phyloP scores from a whole-genome alignment of 2,113 vertebrate species.

The Dasyornis broadbenti region DNA sequence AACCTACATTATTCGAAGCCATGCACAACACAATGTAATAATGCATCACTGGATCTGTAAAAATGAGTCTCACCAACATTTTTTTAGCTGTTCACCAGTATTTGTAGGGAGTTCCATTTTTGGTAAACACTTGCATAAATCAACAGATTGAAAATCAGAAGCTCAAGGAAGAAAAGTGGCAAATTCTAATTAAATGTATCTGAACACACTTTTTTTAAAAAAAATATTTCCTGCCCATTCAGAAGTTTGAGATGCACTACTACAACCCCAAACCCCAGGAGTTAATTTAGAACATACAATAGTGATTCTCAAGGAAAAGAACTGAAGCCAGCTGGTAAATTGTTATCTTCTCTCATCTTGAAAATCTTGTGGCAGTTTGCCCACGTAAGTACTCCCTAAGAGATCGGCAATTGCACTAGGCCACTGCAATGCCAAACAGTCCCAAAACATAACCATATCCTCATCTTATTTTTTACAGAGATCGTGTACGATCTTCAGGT shows the following conservation, averaged over 20 bases:
- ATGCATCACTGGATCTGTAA: neutral
- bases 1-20: neutral
- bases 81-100: neutral
- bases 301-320: neutral
- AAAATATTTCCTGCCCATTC: neutral
- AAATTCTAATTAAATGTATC: neutral
- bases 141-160: neutral
- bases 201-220: neutral
- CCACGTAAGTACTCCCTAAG: neutral
- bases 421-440: neutral
- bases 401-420: neutral
- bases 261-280: neutral
- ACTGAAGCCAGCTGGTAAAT: neutral
- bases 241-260: neutral
- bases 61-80: neutral
- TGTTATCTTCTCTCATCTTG: neutral
- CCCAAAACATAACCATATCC: neutral
- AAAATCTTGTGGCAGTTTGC: neutral
- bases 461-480: neutral
- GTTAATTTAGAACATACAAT: neutral
- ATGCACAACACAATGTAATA: neutral
- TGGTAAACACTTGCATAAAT: neutral
- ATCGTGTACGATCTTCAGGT: neutral
- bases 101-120: neutral
- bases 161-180: neutral